A percentile compares a stretch with the other conserved stretches of the same genome.
Conservation (phyloP, 2,113 vertebrate genomes). For the Clarias magur region DNA sequence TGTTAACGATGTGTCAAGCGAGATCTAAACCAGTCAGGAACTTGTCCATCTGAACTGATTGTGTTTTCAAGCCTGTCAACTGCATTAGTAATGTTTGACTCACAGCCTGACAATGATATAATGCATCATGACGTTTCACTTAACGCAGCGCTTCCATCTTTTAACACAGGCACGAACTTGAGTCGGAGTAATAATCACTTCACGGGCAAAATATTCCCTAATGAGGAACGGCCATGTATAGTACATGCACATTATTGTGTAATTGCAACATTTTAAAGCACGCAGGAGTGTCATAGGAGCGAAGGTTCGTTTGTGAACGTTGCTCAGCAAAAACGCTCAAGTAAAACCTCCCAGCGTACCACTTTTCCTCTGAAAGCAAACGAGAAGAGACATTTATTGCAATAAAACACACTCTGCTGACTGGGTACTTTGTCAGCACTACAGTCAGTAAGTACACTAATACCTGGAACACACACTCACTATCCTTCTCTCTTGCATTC, state of each 20-base stretch:
- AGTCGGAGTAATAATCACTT: background rate
- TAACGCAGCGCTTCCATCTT: background rate
- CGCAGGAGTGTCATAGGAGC: background rate
- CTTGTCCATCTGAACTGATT: background rate
- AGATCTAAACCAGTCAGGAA: background rate
- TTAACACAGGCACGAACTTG: background rate
- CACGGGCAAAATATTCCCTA: background rate
- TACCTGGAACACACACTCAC: background rate
- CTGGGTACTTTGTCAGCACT: slow-evolving; percentile 46
- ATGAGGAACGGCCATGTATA: background rate
- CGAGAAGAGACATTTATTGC: slow-evolving; percentile 20
- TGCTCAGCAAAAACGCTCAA: slow-evolving; percentile 17
- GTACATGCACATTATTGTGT: slow-evolving; percentile 4
- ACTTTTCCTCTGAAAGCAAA: slow-evolving; percentile 24
- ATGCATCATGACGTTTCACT: background rate
- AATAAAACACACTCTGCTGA: slow-evolving; percentile 23
- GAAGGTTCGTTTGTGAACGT: background rate
- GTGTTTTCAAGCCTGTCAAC: slow-evolving; percentile 3
- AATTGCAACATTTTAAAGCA: slow-evolving; percentile 28
- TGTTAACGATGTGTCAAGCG: background rate
- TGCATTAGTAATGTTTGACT: slow-evolving; percentile 11
- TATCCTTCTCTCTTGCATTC: background rate
- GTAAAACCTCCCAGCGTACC: slow-evolving; percentile 19
- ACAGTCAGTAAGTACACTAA: slow-evolving; percentile 29
- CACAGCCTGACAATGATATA: background rate